Evolutionary conservation across 2,888 invertebrate species (phyloP), one percentile per base, ranked within the genome.

Genomic region (Sinotaia quadrata): DNA sequence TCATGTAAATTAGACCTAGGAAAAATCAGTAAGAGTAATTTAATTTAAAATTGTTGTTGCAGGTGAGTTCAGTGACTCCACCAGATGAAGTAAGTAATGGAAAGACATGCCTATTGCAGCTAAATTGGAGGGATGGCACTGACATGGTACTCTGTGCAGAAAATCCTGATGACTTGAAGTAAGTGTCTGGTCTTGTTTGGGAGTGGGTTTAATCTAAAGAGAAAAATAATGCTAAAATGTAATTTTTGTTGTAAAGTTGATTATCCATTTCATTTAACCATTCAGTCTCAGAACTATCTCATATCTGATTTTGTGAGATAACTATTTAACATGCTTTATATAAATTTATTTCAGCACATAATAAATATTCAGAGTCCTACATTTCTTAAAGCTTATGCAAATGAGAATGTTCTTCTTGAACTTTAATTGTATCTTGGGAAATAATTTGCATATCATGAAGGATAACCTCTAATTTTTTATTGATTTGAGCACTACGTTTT

Each of bases 111-210:
- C 72, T 84, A 56, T 68, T 85, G 41, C 74, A 77, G n/a, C 66
- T 85, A 27, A 59, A 71, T 18, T 75, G 80, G 59, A 74, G 73
- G 33, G 73, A 77, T 18, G 79, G 77, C 36, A 77, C 73, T 24
- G 76, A 73, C 7, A 73, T 81, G 77, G 63, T 78, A 12, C 66
- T 85, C 57, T 85, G 85, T 79, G 85, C 83, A 1, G 86, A 86
- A 67, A 79, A 78, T 4, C 51, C 78, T 18, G 86, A 86, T 78
- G 86, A 86, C 61, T 81, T 82, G 81, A 84, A 74, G 84, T 85
- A 73, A 71, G 62, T 56, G 2, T 29, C 12, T 56, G 18, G n/a
- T 33, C n/a, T 18, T 41, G 15, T 41, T 18, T 41, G 41, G 15
- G 41, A 12, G 3, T 41, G 41, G 15, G n/a, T 41, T 18, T 1